phyloP scores from a whole-genome alignment of 2,888 invertebrate genomes.

The Drosophila rellima region DNA sequence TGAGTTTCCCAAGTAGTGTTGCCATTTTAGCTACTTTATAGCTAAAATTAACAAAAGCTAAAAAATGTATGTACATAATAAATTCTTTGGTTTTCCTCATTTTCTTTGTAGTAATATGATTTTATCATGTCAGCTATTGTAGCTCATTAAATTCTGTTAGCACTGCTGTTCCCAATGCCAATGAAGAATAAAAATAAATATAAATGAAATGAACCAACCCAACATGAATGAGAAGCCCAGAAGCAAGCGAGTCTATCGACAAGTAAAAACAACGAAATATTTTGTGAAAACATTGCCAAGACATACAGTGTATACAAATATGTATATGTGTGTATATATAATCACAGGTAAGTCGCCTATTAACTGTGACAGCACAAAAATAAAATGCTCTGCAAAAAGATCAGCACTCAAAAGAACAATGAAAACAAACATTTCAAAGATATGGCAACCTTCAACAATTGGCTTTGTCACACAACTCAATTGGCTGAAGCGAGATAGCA shows the following conservation, averaged over 20 bases:
- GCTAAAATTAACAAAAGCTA: background rate
- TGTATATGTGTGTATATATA: conserved; percentile 7
- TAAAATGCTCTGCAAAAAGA: conserved; percentile 8
- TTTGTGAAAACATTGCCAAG: conserved; percentile 60
- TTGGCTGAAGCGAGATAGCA: conserved; percentile 33
- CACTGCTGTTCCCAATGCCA: conserved; percentile 67
- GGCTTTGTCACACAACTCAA: background rate
- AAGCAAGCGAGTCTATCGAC: conserved; percentile 20
- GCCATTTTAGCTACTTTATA: background rate
- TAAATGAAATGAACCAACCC: conserved; percentile 20
- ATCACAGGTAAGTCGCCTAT: conserved; percentile 38
- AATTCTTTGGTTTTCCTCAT: no score
- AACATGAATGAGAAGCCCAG: conserved; percentile 59
- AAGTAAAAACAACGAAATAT: conserved; percentile 42
- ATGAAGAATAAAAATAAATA: conserved; percentile 25
- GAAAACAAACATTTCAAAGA: conserved; percentile 8
- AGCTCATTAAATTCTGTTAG: background rate
- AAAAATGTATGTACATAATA: no score
- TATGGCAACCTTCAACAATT: conserved; percentile 26
- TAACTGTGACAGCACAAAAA: conserved; percentile 19
- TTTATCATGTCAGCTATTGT: background rate
- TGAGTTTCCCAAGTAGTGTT: conserved; percentile 48
- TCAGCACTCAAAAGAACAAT: conserved; percentile 15
- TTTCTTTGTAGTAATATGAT: background rate
- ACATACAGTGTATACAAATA: conserved; percentile 37